These are phyloP conservation scores for Lathamus discolor DNA, from an alignment of 2,113 vertebrate species.

Conservation along the genomic window DNA sequence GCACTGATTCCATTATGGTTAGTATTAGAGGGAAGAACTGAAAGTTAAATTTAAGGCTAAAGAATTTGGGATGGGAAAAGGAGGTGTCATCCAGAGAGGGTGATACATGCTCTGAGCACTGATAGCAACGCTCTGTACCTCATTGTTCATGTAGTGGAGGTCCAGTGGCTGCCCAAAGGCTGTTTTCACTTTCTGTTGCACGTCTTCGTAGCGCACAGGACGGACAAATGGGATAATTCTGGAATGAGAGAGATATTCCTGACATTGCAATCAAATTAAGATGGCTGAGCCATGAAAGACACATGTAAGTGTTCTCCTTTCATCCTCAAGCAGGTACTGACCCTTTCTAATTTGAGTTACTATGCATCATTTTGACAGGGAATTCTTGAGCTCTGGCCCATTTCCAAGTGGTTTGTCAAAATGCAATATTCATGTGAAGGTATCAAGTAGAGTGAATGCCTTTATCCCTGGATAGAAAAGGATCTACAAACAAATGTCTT, in stretches of 20 bases:
- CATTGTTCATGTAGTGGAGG: slow-evolving; percentile 94
- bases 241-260: background rate
- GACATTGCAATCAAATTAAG: background rate
- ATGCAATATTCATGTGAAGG: background rate
- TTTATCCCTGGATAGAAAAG: background rate
- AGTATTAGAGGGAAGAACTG: background rate
- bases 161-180: slow-evolving; percentile 92
- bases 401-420: background rate
- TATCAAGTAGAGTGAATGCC: background rate
- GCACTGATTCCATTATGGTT: rapidly evolving
- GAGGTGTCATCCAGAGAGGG: background rate
- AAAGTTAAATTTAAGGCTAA: background rate
- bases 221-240: slow-evolving; percentile 91
- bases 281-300: background rate
- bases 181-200: slow-evolving; percentile 89
- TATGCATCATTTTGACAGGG: background rate
- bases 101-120: background rate
- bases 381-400: background rate
- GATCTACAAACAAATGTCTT: background rate
- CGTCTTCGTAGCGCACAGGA: slow-evolving; percentile 90
- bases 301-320: background rate
- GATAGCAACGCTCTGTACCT: slow-evolving; percentile 72
- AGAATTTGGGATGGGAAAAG: background rate
- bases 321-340: background rate
- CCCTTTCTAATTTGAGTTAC: background rate